Evolutionary conservation across 1,140 invertebrate genomes (phyloP), one percentile per base, ranked within the genome.

Genomic region (Tenebrio molitor): DNA sequence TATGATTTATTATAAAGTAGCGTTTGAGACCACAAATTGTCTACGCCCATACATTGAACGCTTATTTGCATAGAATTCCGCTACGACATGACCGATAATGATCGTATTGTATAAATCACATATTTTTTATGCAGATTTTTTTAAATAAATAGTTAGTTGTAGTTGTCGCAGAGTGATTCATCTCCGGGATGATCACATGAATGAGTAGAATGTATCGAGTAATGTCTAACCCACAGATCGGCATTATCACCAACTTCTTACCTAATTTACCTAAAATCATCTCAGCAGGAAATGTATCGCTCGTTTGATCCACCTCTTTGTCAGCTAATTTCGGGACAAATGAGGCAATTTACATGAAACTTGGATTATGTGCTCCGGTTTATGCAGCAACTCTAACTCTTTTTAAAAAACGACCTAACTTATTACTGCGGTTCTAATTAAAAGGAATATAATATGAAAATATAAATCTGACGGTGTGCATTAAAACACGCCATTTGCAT

Each of bases 281-380:
- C 12, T 50, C 23, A 10, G 44, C 44, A 2, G 12, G 1, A 21
- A 50, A 50, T 50, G 10, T 50, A 5, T 50, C 44, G 12, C n/a
- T 41, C 3, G 12, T 41, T 19, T 15, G 23, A 58, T 58, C 50
- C 12, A 29, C 23, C 21, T 58, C 23, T 33, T 58, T 58, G 50
- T 58, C 21, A 58, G 50, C 10, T 58, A 58, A 58, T 58, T 29
- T 15, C 50, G 19, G 50, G 29, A 29, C 21, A 58, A 58, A 29
- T 58, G 50, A 58, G 23, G 19, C 50, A 58, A 25, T 58, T 58
- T 58, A 29, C 50, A 58, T 29, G 50, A 58, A 58, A 58, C 50
- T 58, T 53, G 5, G 36, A 39, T 33, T 33, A 33, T 33, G n/a
- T 39, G 46, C 19, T 58, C n/a, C 19, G 19, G 50, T 58, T 17